Evolutionary conservation across 2,797 vertebrate species (phyloP).

Genomic region (Gobio occitaniae): DNA sequence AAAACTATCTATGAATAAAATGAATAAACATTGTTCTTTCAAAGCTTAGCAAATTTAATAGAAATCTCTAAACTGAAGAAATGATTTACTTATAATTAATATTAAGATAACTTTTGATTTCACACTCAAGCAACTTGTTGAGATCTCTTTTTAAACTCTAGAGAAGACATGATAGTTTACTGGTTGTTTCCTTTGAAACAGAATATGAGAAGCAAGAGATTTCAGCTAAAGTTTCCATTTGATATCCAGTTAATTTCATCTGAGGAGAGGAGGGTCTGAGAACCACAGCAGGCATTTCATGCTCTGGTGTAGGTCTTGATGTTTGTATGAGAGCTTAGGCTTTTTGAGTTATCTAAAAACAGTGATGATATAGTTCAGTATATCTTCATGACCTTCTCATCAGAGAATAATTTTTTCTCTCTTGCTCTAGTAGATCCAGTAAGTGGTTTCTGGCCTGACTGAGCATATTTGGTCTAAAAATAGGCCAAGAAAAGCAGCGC

Average conservation of each 20-base stretch:
- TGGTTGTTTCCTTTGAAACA: background rate
- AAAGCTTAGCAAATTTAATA: background rate
- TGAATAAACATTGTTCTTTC: background rate
- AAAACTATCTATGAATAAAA: background rate
- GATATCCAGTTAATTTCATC: background rate
- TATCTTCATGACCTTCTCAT: background rate
- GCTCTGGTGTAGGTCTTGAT: background rate
- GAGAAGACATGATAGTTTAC: background rate
- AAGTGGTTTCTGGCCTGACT: conserved; percentile 33
- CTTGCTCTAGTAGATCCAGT: conserved; percentile 20
- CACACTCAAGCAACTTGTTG: background rate
- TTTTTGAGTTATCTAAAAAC: background rate
- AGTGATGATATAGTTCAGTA: background rate
- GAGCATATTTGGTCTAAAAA: conserved; percentile 38
- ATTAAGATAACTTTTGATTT: background rate
- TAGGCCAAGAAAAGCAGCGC: conserved; percentile 34
- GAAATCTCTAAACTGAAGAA: background rate
- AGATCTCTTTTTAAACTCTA: background rate
- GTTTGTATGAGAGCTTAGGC: background rate
- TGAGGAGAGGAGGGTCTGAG: background rate
- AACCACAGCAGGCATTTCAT: background rate
- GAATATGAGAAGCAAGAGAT: background rate
- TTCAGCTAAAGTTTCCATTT: background rate
- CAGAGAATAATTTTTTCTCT: background rate
- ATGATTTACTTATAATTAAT: too few relatives aligned